A percentile compares a stretch with the other conserved stretches of the same genome.
phyloP scores from a whole-genome alignment of 2,113 vertebrate genomes.

The Spilogale gracilis region DNA sequence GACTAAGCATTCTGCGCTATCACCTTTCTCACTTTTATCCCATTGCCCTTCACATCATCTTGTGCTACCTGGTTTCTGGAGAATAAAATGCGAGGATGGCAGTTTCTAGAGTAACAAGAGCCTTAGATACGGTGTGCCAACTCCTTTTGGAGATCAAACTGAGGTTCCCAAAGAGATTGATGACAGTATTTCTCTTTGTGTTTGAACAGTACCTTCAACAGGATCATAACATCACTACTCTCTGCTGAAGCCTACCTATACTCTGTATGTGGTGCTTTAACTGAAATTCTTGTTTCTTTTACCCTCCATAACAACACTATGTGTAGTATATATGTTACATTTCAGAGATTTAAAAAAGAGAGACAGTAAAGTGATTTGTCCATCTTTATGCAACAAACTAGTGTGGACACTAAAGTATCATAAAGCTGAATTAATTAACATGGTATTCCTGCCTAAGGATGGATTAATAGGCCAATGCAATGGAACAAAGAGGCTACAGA shows the following conservation, averaged over 20 bases:
- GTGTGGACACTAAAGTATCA: not conserved
- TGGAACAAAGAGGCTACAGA: not conserved
- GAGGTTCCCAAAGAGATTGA: not conserved
- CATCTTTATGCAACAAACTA: not conserved
- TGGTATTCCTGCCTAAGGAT: not conserved
- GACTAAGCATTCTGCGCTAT: not conserved
- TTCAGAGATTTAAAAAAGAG: not conserved
- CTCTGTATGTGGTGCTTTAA: not conserved
- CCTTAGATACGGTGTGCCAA: not conserved
- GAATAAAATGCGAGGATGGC: not conserved
- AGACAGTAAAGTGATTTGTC: not conserved
- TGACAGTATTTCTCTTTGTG: not conserved
- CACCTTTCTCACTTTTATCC: not conserved
- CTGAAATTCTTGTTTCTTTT: not conserved
- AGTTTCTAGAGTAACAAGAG: not conserved
- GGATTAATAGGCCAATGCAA: not conserved
- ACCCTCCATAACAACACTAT: not conserved
- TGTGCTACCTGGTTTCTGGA: conserved; percentile 5
- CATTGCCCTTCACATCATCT: not conserved
- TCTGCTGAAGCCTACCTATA: not conserved
- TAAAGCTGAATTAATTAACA: conserved; percentile 36
- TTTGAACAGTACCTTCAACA: conserved; percentile 19
- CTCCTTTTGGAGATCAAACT: not conserved
- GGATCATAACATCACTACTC: not conserved
- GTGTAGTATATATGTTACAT: not conserved